A percentile compares a stretch with the other conserved stretches of the same genome.
phyloP scores from a whole-genome alignment of 2,113 vertebrate species.

The Cairina moschata region DNA sequence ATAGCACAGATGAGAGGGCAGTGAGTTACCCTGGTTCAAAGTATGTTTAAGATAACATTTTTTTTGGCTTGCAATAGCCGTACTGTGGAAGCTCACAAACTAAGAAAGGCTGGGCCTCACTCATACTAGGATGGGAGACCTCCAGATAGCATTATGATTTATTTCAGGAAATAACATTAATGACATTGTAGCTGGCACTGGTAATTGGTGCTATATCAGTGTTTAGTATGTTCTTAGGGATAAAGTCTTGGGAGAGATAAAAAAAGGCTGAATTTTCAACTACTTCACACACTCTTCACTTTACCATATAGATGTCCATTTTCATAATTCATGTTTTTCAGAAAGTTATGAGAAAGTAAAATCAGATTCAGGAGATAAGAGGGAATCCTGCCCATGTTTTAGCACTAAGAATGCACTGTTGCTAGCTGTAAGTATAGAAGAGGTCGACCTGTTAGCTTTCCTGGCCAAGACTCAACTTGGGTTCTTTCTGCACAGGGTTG shows the following conservation, averaged over 20 bases:
- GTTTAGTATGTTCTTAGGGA: background rate
- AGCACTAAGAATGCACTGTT: background rate
- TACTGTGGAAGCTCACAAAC: background rate
- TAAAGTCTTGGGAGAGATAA: background rate
- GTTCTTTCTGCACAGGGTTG: background rate
- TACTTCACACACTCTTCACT: background rate
- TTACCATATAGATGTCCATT: background rate
- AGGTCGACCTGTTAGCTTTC: background rate
- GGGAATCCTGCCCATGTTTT: background rate
- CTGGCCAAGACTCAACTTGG: background rate
- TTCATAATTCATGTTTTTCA: background rate
- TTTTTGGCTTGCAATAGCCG: background rate
- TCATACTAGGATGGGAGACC: background rate
- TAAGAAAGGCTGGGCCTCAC: background rate
- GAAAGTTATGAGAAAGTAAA: background rate
- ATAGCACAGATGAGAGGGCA: background rate
- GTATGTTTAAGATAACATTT: constrained; percentile 18
- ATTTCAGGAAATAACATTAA: background rate
- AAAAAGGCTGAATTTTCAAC: background rate
- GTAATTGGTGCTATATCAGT: background rate
- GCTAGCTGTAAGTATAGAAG: background rate
- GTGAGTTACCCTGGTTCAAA: background rate
- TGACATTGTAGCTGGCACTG: background rate
- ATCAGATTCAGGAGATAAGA: background rate
- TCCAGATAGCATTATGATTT: background rate